These are phyloP conservation scores for Argyrosomus japonicus DNA, from an alignment of 2,113 vertebrate genomes.

Conservation along the genomic window DNA sequence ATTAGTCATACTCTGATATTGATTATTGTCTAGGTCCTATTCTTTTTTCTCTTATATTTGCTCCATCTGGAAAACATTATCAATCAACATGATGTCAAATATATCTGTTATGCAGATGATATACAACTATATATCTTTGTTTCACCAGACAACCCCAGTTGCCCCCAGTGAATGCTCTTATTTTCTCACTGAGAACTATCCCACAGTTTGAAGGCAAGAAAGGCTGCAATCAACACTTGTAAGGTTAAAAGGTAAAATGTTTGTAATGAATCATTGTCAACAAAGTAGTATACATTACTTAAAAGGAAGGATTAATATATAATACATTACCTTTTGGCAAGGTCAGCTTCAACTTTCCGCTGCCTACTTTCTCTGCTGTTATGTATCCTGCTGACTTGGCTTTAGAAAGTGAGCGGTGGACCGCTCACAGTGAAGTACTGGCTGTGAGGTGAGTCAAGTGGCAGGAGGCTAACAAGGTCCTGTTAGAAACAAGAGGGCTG, in stretches of 20 bases:
- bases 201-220: neutral
- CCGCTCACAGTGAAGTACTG: constrained; percentile 27
- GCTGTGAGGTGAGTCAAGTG: constrained; percentile 56
- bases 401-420: constrained; percentile 29
- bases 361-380: neutral
- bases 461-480: constrained; percentile 64
- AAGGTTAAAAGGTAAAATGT: neutral
- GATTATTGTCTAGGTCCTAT: neutral
- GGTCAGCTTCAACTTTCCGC: neutral
- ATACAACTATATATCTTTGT: neutral
- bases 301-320: neutral
- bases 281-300: neutral
- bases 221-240: neutral
- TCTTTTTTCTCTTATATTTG: neutral
- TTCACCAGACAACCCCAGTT: neutral
- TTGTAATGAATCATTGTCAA: neutral
- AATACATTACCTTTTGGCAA: neutral
- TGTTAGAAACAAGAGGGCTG: constrained; percentile 57
- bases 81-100: neutral
- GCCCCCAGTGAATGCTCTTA: no score
- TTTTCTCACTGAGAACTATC: neutral
- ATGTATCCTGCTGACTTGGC: constrained; percentile 24
- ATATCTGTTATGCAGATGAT: neutral
- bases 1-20: neutral
- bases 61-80: neutral